Conservation (phyloP, 1,140 invertebrate genomes). For the Drosophila oshimai region DNA sequence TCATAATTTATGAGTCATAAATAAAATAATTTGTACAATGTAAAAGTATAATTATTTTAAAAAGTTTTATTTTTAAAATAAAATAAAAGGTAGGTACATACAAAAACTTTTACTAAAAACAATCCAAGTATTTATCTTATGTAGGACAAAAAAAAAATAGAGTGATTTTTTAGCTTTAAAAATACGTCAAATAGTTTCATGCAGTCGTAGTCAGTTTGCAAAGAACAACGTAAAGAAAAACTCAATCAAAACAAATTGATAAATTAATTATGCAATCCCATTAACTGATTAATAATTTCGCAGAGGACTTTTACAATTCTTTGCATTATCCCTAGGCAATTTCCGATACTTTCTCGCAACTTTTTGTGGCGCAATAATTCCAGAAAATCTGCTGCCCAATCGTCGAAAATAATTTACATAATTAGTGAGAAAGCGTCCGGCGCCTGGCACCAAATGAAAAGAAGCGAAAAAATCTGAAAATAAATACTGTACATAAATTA, state of each 20-base stretch:
- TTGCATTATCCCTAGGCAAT: background rate
- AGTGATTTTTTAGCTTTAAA: too few species aligned
- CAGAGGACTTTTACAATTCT: background rate
- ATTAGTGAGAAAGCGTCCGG: constrained; percentile 45
- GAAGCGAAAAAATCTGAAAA: constrained; percentile 28
- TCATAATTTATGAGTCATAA: too few species aligned
- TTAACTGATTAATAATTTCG: constrained; percentile 25
- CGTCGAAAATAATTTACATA: constrained; percentile 45
- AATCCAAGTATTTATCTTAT: too few species aligned
- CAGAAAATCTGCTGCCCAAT: constrained; percentile 20
- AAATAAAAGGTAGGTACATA: too few species aligned
- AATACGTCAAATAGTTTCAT: background rate
- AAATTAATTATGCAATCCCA: constrained; percentile 16
- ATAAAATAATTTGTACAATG: too few species aligned
- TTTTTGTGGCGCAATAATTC: constrained; percentile 25
- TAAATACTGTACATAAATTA: constrained; percentile 60
- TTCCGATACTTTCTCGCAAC: constrained; percentile 1
- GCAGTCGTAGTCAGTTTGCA: background rate
- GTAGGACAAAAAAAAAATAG: too few species aligned
- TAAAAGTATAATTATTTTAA: too few species aligned
- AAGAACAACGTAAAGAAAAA: background rate
- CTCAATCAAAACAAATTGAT: constrained; percentile 5
- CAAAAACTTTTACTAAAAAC: too few species aligned
- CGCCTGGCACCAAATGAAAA: constrained; percentile 21
- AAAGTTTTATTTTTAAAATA: too few species aligned